Evolutionary conservation across 2,113 vertebrate genomes (phyloP).

Genomic region (Notechis scutatus): DNA sequence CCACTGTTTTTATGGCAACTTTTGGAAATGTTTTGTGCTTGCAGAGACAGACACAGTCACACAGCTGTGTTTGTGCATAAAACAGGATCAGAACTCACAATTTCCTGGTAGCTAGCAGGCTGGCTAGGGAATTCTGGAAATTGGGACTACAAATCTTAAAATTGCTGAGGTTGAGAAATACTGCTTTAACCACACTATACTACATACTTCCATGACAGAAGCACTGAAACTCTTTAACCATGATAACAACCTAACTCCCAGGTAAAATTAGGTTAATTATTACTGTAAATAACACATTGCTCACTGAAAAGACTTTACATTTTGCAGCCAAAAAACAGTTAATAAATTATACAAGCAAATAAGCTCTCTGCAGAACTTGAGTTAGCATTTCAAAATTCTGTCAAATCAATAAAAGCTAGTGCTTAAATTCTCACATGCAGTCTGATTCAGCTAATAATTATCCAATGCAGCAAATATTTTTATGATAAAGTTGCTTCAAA

Average conservation of each 20-base stretch:
- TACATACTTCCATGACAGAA: background rate
- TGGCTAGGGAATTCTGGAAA: background rate
- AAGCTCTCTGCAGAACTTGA: conserved; percentile 12
- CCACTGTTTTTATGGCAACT: background rate
- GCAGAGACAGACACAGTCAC: background rate
- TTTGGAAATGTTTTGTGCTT: background rate
- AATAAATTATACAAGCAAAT: conserved; percentile 28
- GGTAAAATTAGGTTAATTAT: background rate
- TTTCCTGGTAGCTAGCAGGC: background rate
- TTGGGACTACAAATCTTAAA: background rate
- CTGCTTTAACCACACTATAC: background rate
- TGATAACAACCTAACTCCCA: background rate
- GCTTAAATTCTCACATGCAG: conserved; percentile 45
- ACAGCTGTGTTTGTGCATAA: background rate
- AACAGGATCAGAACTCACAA: background rate
- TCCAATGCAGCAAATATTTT: conserved; percentile 44
- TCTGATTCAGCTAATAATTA: conserved; percentile 55
- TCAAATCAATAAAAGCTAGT: conserved; percentile 36
- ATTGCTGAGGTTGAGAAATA: background rate
- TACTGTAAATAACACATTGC: background rate
- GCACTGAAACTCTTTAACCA: background rate
- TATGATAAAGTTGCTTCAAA: conserved; percentile 50
- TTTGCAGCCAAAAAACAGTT: conserved; percentile 6
- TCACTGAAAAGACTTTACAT: background rate
- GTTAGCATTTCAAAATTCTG: conserved; percentile 5